phyloP scores from a whole-genome alignment of 92 coral and sea anemone species.

The Siderastrea radians region DNA sequence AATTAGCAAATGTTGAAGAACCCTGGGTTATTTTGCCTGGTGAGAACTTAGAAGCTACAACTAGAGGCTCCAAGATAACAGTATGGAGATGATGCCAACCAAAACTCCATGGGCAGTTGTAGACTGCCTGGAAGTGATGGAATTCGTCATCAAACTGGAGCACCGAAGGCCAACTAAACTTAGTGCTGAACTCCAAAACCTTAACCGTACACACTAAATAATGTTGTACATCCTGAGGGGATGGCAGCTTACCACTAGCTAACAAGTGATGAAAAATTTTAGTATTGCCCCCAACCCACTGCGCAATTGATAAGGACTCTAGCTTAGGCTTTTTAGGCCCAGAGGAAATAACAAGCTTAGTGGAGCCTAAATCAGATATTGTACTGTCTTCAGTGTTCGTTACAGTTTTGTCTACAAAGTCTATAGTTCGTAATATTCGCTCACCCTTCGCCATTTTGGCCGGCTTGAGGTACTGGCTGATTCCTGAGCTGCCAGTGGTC shows the following conservation, averaged over 20 bases:
- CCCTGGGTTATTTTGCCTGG: background rate
- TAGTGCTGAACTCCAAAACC: background rate
- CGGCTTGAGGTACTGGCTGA: too few relatives aligned
- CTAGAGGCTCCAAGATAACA: slow-evolving; percentile 21
- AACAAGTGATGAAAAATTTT: too few relatives aligned
- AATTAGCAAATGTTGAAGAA: background rate
- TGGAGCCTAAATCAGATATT: background rate
- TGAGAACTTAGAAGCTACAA: too few relatives aligned
- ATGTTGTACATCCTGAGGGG: too few relatives aligned
- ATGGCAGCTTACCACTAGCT: too few relatives aligned
- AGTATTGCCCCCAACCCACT: too few relatives aligned
- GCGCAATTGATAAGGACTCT: too few relatives aligned
- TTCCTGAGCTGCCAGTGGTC: too few relatives aligned
- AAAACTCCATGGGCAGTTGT: slow-evolving; percentile 52
- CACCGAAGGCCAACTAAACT: background rate
- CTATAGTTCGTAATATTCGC: background rate
- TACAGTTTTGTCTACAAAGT: background rate
- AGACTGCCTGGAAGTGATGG: background rate
- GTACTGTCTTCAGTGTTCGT: background rate
- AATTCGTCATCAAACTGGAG: background rate
- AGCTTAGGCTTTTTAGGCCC: background rate
- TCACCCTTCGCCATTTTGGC: background rate
- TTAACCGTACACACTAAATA: too few relatives aligned
- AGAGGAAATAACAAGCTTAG: background rate
- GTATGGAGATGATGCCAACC: slow-evolving; percentile 63